phyloP scores from a whole-genome alignment of 2,113 vertebrate species.

The Hypocryptadius cinnamomeus region DNA sequence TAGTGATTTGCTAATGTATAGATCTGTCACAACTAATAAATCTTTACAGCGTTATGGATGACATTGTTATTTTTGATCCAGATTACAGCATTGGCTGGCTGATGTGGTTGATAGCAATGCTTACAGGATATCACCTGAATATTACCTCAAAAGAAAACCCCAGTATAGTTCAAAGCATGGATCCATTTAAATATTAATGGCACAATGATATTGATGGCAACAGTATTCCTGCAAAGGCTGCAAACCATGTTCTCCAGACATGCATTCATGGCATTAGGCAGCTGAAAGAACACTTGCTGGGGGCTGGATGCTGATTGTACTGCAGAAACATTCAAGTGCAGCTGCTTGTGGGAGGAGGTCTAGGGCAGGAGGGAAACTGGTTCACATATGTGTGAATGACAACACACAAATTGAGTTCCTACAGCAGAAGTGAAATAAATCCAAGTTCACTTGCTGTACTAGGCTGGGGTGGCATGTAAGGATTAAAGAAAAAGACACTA shows the following conservation, averaged over 20 bases:
- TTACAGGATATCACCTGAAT: conserved; percentile 30
- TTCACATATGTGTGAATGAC: neutral
- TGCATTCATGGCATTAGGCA: neutral
- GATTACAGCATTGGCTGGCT: conserved; percentile 34
- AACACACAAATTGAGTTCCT: neutral
- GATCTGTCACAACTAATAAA: conserved; percentile 60
- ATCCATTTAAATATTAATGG: conserved; percentile 58
- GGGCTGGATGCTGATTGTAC: neutral
- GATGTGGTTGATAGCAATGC: conserved; percentile 5
- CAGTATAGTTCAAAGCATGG: conserved; percentile 31
- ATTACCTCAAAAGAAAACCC: neutral
- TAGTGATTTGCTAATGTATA: conserved; percentile 56
- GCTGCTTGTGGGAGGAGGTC: neutral
- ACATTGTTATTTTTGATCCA: conserved; percentile 64
- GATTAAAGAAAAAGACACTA: neutral
- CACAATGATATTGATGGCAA: conserved; percentile 11
- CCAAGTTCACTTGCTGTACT: neutral
- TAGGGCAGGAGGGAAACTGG: neutral
- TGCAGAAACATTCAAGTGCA: neutral
- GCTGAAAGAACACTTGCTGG: neutral
- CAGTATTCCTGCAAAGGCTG: neutral
- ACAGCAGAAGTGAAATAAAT: neutral
- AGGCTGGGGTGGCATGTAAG: neutral
- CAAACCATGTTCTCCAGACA: neutral
- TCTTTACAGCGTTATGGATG: conserved; percentile 61